Evolutionary conservation across 2,797 vertebrate species (phyloP).

Genomic region (Chelidonichthys spinosus): DNA sequence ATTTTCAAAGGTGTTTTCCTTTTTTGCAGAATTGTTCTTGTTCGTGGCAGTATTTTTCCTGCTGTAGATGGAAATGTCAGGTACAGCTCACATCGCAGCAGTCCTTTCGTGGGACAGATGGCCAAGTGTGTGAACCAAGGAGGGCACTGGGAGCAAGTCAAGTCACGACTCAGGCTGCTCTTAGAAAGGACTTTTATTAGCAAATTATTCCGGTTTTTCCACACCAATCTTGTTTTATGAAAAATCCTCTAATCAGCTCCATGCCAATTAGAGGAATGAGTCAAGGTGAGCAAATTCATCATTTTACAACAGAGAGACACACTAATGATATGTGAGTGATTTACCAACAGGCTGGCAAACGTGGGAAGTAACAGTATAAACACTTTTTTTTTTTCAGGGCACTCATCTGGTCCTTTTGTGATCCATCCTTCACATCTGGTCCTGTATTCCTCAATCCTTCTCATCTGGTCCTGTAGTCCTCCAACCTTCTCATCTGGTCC

Average conservation of each 20-base stretch:
- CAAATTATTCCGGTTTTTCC: constrained; percentile 15
- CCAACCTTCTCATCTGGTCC: neutral
- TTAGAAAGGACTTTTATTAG: constrained; percentile 1
- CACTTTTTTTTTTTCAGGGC: too few relatives aligned
- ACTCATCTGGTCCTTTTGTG: too few relatives aligned
- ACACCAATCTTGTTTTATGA: constrained; percentile 6
- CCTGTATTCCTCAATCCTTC: too few relatives aligned
- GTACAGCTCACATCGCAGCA: constrained; percentile 33
- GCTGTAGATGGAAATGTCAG: constrained; percentile 36
- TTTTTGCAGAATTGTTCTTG: neutral
- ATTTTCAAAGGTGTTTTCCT: neutral
- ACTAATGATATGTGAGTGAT: neutral
- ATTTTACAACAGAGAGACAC: neutral
- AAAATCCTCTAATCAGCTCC: neutral
- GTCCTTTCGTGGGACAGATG: constrained; percentile 60
- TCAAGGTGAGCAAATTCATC: constrained; percentile 2
- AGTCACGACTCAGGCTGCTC: constrained; percentile 46
- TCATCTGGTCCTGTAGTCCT: too few relatives aligned
- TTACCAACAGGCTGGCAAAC: too few relatives aligned
- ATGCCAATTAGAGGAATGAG: neutral
- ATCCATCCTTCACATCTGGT: too few relatives aligned
- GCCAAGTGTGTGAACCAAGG: constrained; percentile 35
- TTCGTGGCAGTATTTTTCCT: constrained; percentile 3
- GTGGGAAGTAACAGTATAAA: too few relatives aligned
- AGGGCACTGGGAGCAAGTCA: constrained; percentile 10